Base-by-base conservation (phyloP, 2,113 vertebrate species). In the Anarrhichthys ocellatus region DNA sequence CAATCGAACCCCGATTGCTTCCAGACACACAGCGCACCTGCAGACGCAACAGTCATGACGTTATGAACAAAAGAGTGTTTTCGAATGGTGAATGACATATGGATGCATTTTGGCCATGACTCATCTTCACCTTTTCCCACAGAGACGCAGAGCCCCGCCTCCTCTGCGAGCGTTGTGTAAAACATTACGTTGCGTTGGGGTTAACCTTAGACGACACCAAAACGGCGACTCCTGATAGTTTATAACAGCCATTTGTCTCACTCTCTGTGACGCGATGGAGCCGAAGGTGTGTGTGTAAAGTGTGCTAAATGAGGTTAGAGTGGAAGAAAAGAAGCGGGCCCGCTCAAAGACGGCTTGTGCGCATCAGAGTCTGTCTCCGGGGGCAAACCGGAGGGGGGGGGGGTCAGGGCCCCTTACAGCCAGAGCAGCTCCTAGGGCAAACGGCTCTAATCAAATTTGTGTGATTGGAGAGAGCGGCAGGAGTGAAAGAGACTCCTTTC, bases 391-490 rank as follows among this genome's bases (percentile, higher is more conserved):
- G n/a, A 6, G 46, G 46, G 3, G 18, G 2, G n/a, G 54, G 54
- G 3, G 24, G 52, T 6, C 15, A 48, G 11, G 56, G 24, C 89
- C 84, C 85, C 82, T 86, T 78, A 87, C 83, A 90, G 73, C 69
- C 79, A 9, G 61, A 81, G 88, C 84, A 91, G 88, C 67, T 94
- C 91, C 90, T 80, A 86, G 69, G 90, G 88, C 91, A 81, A 93
- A 91, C 62, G 20, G 46, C 86, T 84, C 75, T 94, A 95, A 95
- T 95, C 92, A 81, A 93, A 95, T 95, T 90, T 92, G 91, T 93
- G 88, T 89, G 90, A 93, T 88, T 92, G 89, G 84, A 89, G 89
- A 85, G 78, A 83, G 76, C 84, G n/a, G 42, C 6, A 3, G 72
- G 50, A 73, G 70, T 87, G 86, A 90, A 85, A 92, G 81, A 89